phyloP scores from a whole-genome alignment of 2,888 invertebrate species.

The Galerucella pusilla region DNA sequence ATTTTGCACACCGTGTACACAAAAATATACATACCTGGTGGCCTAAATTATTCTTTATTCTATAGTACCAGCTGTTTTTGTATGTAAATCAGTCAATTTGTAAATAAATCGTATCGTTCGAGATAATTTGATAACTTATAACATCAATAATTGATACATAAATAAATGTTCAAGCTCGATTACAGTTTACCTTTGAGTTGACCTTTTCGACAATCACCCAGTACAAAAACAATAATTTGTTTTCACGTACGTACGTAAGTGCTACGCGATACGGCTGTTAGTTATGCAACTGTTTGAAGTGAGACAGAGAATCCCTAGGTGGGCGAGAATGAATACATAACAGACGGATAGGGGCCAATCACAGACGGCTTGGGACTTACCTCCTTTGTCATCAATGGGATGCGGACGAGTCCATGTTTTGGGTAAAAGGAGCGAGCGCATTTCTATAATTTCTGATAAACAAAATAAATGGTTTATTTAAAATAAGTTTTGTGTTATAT shows the following conservation, averaged over 20 bases:
- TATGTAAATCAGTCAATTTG: not conserved
- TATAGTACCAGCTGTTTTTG: not conserved
- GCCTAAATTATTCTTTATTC: too few relatives aligned
- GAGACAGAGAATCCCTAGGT: slow-evolving; percentile 52
- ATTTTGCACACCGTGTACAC: too few relatives aligned
- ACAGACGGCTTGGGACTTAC: slow-evolving; percentile 66
- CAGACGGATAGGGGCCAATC: slow-evolving; percentile 69
- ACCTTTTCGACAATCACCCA: slow-evolving; percentile 32
- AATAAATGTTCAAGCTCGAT: not conserved
- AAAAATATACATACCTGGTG: too few relatives aligned
- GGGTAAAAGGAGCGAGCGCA: slow-evolving; percentile 57
- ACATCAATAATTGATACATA: not conserved
- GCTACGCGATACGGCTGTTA: slow-evolving; percentile 45
- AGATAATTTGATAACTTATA: not conserved
- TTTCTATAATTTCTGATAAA: not conserved
- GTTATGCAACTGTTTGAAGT: slow-evolving; percentile 59
- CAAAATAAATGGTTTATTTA: not conserved
- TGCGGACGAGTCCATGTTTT: slow-evolving; percentile 71
- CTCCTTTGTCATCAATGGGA: slow-evolving; percentile 78
- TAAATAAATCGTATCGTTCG: not conserved
- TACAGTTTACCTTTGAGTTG: slow-evolving; percentile 8
- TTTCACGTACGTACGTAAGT: slow-evolving; percentile 34
- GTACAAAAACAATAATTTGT: slow-evolving; percentile 39
- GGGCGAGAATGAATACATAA: slow-evolving; percentile 62
- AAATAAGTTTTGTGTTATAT: not conserved